Evolutionary conservation across 2,797 vertebrate genomes (phyloP).

Genomic region (Enteromius unitaeniatus): DNA sequence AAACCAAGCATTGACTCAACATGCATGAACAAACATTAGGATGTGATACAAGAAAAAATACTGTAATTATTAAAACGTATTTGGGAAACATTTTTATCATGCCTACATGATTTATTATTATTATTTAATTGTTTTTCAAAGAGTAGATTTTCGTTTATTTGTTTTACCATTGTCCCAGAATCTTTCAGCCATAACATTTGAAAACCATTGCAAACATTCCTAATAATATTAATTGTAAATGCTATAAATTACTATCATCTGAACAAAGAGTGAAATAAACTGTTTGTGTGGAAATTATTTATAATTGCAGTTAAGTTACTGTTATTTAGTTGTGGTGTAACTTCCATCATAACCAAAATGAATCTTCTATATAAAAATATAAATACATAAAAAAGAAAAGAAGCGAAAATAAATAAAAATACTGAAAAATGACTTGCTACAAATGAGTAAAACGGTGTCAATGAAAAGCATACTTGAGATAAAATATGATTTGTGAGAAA

Average conservation of each 20-base stretch:
- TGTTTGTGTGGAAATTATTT: neutral
- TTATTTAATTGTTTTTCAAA: no score
- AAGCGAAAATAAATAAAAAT: neutral
- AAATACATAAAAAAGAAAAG: neutral
- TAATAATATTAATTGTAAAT: neutral
- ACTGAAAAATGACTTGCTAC: neutral
- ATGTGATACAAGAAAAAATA: neutral
- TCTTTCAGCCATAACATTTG: neutral
- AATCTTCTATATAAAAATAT: neutral
- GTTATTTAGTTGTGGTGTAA: neutral
- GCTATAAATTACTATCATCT: neutral
- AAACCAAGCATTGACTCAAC: conserved; percentile 11
- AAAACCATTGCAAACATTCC: neutral
- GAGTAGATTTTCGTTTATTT: neutral
- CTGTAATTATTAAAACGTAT: neutral
- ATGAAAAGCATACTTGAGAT: neutral
- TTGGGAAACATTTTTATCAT: neutral
- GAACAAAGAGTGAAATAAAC: neutral
- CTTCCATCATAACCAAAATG: neutral
- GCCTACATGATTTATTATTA: neutral
- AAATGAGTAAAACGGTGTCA: neutral
- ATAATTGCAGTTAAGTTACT: neutral
- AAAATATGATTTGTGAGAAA: neutral
- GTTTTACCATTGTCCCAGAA: neutral
- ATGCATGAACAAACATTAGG: conserved; percentile 15